phyloP scores from a whole-genome alignment of 2,888 invertebrate genomes.

The Tenthredo mesomela region DNA sequence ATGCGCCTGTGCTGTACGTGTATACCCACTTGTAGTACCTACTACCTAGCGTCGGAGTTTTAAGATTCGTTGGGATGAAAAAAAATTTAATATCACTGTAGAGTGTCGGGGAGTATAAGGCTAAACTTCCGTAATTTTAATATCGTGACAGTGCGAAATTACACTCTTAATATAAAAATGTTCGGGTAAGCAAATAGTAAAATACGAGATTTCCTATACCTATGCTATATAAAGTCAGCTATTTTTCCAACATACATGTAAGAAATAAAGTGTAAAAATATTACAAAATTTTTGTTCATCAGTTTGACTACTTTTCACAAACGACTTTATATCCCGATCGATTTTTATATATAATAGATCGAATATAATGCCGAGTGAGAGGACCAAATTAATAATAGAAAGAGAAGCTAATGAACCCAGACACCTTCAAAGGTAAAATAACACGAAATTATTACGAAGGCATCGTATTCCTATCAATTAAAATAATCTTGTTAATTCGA shows the following conservation, averaged over 20 bases:
- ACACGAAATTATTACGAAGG: neutral
- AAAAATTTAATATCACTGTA: conserved; percentile 45
- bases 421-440: neutral
- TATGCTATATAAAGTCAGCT: neutral
- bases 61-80: conserved; percentile 9
- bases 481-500: conserved; percentile 42
- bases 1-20: neutral
- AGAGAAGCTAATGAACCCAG: conserved; percentile 28
- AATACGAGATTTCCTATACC: neutral
- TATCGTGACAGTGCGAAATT: conserved; percentile 52
- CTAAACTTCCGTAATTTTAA: conserved; percentile 46
- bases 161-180: conserved; percentile 36
- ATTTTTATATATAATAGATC: neutral
- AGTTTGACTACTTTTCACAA: neutral
- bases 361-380: neutral
- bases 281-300: neutral
- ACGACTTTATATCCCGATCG: neutral
- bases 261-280: neutral
- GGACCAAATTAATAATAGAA: neutral
- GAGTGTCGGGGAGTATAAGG: neutral
- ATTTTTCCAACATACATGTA: neutral
- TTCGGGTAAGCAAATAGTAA: conserved; percentile 5
- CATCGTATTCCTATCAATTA: conserved; percentile 24
- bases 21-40: neutral
- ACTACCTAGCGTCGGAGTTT: neutral